Evolutionary conservation across 2,797 vertebrate species (phyloP).

Genomic region (Gymnopithys bicolor): DNA sequence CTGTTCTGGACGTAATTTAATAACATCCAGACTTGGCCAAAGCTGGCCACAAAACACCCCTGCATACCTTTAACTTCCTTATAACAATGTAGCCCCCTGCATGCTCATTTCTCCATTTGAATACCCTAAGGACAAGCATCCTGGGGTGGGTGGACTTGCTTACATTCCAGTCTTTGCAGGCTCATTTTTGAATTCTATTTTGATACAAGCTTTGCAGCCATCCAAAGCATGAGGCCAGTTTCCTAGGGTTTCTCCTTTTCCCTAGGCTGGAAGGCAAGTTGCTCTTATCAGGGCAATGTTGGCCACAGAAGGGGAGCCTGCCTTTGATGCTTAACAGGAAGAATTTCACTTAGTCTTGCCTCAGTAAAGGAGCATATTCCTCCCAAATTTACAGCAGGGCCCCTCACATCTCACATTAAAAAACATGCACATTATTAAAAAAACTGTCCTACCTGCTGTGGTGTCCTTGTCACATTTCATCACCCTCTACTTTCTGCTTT

Average conservation of each 20-base stretch:
- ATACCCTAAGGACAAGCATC: not conserved
- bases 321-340: not conserved
- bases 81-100: not conserved
- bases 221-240: not conserved
- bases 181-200: not conserved
- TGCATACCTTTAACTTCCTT: not conserved
- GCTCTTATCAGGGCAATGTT: accelerated
- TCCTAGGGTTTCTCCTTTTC: not conserved
- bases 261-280: not conserved
- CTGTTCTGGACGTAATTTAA: not conserved
- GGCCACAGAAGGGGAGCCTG: not conserved
- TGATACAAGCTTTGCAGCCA: not conserved
- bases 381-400: not conserved
- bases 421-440: not conserved
- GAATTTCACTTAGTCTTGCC: not conserved
- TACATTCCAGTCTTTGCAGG: not conserved
- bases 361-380: not conserved
- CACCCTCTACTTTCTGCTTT: not conserved
- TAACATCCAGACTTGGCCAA: not conserved
- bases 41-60: not conserved
- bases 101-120: not conserved
- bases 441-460: not conserved
- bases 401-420: not conserved
- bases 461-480: not conserved
- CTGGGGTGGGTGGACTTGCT: not conserved